A percentile compares a stretch with the other conserved stretches of the same genome.
Conservation (phyloP, 2,113 vertebrate species). For the Myiozetetes cayanensis region DNA sequence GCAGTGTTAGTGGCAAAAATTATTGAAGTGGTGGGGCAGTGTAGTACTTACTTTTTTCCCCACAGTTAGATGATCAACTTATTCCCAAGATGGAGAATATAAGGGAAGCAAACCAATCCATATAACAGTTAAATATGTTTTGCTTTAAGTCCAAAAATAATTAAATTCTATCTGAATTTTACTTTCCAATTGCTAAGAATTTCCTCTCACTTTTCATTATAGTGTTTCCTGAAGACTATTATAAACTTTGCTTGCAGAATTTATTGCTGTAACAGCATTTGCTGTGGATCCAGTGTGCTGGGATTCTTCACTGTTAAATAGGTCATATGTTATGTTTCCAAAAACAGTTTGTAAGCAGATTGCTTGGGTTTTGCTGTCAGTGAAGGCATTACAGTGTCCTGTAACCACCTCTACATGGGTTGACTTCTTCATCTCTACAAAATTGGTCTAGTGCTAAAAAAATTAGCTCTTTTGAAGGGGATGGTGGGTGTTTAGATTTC, state of each 20-base stretch:
- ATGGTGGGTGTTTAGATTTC: background rate
- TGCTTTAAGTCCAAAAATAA: background rate
- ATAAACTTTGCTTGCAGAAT: background rate
- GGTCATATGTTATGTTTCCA: background rate
- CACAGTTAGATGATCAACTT: background rate
- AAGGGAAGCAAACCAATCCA: background rate
- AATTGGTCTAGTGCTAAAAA: background rate
- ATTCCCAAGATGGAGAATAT: background rate
- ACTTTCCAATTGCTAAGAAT: background rate
- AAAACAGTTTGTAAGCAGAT: background rate
- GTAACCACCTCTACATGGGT: background rate
- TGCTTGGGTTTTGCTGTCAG: background rate
- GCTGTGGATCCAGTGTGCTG: background rate
- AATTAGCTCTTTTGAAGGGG: accelerated
- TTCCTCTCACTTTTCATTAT: background rate
- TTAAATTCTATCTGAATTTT: background rate
- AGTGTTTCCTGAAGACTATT: background rate
- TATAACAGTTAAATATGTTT: background rate
- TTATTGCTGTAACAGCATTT: background rate
- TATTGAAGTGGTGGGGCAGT: background rate
- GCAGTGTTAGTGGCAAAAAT: background rate
- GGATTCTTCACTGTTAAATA: background rate
- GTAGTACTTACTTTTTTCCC: background rate
- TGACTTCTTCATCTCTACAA: background rate
- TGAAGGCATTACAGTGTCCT: background rate